Evolutionary conservation across 2,113 vertebrate genomes (phyloP).

Genomic region (Microtus richardsoni): DNA sequence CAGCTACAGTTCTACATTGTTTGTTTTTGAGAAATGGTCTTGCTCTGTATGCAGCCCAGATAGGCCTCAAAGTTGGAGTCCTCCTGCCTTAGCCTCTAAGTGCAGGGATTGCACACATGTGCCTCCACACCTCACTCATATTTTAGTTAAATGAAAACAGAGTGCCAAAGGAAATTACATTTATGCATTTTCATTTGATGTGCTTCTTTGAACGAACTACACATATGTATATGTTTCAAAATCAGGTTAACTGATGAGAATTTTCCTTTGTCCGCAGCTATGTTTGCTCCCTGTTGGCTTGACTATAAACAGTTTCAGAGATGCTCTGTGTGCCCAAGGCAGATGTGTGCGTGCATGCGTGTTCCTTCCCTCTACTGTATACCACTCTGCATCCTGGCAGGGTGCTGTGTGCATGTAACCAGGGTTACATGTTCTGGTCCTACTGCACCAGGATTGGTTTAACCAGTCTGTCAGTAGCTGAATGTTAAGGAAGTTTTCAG

Average conservation of each 20-base stretch:
- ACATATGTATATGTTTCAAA: not conserved
- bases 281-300: not conserved
- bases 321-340: accelerated
- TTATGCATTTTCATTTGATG: not conserved
- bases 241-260: not conserved
- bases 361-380: accelerated
- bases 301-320: accelerated
- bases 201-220: not conserved
- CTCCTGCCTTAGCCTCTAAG: not conserved
- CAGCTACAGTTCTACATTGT: not conserved
- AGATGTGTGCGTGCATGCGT: accelerated
- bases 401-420: accelerated
- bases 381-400: accelerated
- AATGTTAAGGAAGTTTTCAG: not conserved
- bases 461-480: not conserved
- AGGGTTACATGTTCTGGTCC: not conserved
- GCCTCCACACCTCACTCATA: not conserved
- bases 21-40: not conserved
- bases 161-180: not conserved
- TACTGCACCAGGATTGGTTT: not conserved
- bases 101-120: not conserved
- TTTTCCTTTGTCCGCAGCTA: not conserved
- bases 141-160: not conserved
- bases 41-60: not conserved
- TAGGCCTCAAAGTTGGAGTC: not conserved